Percentiles rank a stretch among this genome's conserved stretches.
Evolutionary conservation across 2,797 vertebrate genomes (phyloP).

Genomic region (Aldrovandia affinis): DNA sequence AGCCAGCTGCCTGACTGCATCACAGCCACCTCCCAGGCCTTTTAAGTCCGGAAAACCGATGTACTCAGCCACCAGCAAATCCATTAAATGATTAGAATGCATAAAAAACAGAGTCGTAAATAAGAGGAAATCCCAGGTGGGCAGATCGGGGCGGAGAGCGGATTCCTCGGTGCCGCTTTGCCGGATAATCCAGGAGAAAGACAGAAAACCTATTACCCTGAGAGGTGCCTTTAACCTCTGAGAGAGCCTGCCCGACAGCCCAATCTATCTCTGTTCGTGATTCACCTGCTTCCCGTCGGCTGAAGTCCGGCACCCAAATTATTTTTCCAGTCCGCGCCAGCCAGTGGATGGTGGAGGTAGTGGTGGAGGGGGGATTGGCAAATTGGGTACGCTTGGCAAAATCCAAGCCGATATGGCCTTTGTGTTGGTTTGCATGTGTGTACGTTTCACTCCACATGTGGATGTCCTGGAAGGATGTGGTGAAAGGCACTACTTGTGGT

Average conservation of each 20-base stretch:
- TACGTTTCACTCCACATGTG: neutral
- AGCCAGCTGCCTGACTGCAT: neutral
- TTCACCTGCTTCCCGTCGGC: neutral
- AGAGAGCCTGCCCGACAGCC: neutral
- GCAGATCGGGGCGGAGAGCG: neutral
- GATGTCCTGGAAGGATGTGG: neutral
- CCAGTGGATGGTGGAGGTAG: neutral
- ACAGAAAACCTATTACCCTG: neutral
- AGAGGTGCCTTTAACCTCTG: neutral
- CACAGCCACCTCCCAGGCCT: neutral
- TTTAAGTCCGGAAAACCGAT: neutral
- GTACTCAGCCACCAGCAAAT: neutral
- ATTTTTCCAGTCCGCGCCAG: neutral
- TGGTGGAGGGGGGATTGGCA: neutral
- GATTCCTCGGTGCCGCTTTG: neutral
- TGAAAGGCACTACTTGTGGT: too few relatives aligned
- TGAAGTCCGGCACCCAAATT: neutral
- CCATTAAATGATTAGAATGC: slow-evolving; percentile 1
- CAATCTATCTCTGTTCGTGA: neutral
- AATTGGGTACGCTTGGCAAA: neutral
- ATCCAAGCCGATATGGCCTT: neutral
- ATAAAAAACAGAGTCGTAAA: neutral
- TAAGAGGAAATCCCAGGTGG: neutral
- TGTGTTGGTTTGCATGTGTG: neutral
- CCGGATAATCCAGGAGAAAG: neutral